Evolutionary conservation across 2,888 invertebrate genomes (phyloP), one percentile per base, ranked within the genome.

Genomic region (Heterodera filipjevi): DNA sequence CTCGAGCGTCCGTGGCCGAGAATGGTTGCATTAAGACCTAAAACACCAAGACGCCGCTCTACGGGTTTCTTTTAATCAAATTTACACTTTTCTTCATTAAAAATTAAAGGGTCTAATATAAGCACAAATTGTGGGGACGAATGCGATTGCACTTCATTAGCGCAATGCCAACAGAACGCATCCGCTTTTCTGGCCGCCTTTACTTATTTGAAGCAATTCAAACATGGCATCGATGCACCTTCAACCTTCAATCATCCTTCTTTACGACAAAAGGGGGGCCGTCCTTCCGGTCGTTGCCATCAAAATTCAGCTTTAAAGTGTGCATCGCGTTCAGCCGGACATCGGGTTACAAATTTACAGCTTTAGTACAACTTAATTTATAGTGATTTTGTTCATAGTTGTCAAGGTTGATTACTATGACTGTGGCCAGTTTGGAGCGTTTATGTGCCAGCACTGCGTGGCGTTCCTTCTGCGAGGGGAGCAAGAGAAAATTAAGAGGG

Each of bases 111-210:
- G n/a, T 1, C n/a, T 49, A 49, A 49, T 16, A 16, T 16, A 49
- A 49, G 27, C 59, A n/a, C 59, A 3, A 27, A 30, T 30, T 70
- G 71, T 46, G n/a, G 1, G 30, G 71, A 46, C 30, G 12, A 3
- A 30, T 70, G 71, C n/a, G 71, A 70, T n/a, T 70, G 71, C n/a
- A 70, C 30, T 1, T 30, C 71, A 8, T 70, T 30, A n/a, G 71
- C 71, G n/a, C 30, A 70, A 12, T 70, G 71, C n/a, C 71, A 70
- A 44, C 71, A 70, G n/a, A 70, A 27, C 5, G 71, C 71, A 8
- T n/a, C 71, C 6, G 46, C n/a, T 8, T 70, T 44, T 70, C 39
- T 70, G 39, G 71, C 71, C n/a, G 71, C 30, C 3, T n/a, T 2
- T 3, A 39, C 27, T 27, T 70, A 70, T 6, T 8, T 30, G 10